Evolutionary conservation across 1,140 invertebrate species (phyloP).

Genomic region (Reticulitermes speratus): DNA sequence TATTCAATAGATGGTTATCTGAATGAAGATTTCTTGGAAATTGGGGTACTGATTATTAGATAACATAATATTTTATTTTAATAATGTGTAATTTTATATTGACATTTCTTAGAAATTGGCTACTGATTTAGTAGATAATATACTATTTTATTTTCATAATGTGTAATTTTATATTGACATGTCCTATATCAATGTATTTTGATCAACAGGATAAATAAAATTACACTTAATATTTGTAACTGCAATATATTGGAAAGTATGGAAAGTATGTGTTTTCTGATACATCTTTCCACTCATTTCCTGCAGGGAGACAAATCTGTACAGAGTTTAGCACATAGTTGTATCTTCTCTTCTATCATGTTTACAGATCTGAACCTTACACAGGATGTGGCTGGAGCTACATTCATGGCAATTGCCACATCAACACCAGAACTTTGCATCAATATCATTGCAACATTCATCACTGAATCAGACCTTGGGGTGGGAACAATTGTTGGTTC

Average conservation of each 20-base stretch:
- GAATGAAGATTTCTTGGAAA: no score
- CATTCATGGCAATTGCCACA: slow-evolving; percentile 88
- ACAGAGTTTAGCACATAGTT: background rate
- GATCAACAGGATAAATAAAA: no score
- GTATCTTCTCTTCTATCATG: background rate
- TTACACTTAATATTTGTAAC: no score
- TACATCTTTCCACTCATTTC: background rate
- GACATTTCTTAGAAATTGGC: no score
- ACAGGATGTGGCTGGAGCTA: slow-evolving; percentile 84
- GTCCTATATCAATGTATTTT: no score
- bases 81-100: no score
- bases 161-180: no score
- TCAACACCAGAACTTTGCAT: slow-evolving; percentile 89
- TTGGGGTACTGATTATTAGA: no score
- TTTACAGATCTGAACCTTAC: slow-evolving; percentile 49
- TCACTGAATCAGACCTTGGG: slow-evolving; percentile 75
- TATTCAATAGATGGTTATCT: no score
- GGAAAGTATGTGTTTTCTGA: background rate
- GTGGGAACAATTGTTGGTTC: slow-evolving; percentile 86
- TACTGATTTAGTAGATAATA: no score
- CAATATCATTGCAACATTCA: slow-evolving; percentile 79
- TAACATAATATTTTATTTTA: no score
- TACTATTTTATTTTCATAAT: no score
- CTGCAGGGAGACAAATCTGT: background rate
- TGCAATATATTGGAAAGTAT: background rate